phyloP scores from a whole-genome alignment of 2,113 vertebrate genomes.

The Eptatretus burgeri region DNA sequence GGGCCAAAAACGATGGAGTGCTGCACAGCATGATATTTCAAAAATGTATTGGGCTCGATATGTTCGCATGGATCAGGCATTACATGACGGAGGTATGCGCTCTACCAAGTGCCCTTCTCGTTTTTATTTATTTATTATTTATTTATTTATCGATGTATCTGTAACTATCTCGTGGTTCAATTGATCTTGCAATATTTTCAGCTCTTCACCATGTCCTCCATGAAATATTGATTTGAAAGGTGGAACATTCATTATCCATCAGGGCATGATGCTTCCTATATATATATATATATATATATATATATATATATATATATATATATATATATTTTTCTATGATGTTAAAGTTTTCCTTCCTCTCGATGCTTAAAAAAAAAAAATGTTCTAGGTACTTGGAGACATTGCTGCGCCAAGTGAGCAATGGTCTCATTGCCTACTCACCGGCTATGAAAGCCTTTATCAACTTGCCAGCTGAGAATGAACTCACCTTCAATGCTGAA shows the following conservation, averaged over 20 bases:
- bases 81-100: too few relatives aligned
- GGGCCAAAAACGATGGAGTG: too few relatives aligned
- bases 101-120: too few relatives aligned
- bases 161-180: neutral
- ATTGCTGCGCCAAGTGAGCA: constrained; percentile 52
- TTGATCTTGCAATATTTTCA: neutral
- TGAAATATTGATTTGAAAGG: neutral
- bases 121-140: neutral
- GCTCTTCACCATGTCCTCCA: neutral
- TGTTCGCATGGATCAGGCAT: too few relatives aligned
- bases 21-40: too few relatives aligned
- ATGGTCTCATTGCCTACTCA: constrained; percentile 30
- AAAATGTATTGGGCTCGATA: too few relatives aligned
- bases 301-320: neutral
- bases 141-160: neutral
- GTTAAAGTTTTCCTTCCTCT: neutral
- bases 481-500: constrained; percentile 36
- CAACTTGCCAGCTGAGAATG: constrained; percentile 22
- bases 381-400: constrained; percentile 45
- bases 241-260: neutral
- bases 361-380: neutral
- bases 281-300: neutral
- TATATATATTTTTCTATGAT: neutral
- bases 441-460: constrained; percentile 40
- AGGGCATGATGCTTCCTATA: neutral